Conservation (phyloP, 2,888 invertebrate species). For the Punctoribates punctum region DNA sequence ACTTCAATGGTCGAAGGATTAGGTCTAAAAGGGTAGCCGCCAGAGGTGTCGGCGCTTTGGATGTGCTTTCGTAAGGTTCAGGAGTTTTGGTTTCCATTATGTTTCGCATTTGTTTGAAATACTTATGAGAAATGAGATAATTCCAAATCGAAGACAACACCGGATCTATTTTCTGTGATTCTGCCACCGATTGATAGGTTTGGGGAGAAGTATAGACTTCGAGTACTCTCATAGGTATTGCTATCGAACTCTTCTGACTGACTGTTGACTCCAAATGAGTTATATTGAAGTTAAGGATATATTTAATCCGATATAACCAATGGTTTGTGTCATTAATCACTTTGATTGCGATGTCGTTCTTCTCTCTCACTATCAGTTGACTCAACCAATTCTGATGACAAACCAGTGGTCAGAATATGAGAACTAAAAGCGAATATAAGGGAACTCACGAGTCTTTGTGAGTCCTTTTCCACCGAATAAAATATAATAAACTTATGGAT, state of each 20-base stretch:
- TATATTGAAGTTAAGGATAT: constrained; percentile 42
- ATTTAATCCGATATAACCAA: constrained; percentile 50
- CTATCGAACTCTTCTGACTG: constrained; percentile 56
- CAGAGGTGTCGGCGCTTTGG: constrained; percentile 68
- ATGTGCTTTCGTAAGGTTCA: constrained; percentile 64
- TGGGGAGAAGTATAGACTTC: constrained; percentile 60
- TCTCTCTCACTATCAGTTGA: constrained; percentile 51
- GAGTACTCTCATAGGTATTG: constrained; percentile 71
- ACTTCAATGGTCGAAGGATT: constrained; percentile 67
- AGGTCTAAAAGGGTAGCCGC: constrained; percentile 70
- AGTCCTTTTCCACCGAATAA: constrained; percentile 67
- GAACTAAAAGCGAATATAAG: background rate
- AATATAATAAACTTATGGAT: constrained; percentile 71
- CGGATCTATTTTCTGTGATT: background rate
- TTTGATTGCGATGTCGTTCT: constrained; percentile 48
- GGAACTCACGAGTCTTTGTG: constrained; percentile 61
- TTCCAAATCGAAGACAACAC: constrained; percentile 51
- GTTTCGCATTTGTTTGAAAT: constrained; percentile 67
- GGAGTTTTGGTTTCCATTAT: constrained; percentile 67
- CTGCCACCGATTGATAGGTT: constrained; percentile 48
- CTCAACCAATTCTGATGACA: constrained; percentile 46
- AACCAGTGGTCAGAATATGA: constrained; percentile 23
- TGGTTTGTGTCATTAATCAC: constrained; percentile 46
- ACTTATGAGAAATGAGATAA: constrained; percentile 59
- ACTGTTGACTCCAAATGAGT: constrained; percentile 50